Conservation (phyloP, 2,797 vertebrate genomes). For the Craterocephalus amniculus region DNA sequence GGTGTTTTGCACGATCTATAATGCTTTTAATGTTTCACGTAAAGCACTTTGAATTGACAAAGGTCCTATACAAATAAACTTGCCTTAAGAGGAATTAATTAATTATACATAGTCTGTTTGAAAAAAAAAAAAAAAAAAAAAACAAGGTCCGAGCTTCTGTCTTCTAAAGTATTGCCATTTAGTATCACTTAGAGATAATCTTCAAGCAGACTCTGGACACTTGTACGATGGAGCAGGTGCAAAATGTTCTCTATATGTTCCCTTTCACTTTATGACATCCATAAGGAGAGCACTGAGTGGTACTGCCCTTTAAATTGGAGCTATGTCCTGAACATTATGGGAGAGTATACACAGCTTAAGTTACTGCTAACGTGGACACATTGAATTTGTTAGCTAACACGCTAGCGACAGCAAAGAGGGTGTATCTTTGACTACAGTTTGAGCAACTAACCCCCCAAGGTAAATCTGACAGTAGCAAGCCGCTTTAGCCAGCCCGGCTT, state of each 20-base stretch:
- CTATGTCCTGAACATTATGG: neutral
- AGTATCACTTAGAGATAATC: neutral
- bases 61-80: no score
- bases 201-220: neutral
- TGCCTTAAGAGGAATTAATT: neutral
- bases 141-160: neutral
- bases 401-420: constrained; percentile 31
- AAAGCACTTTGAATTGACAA: no score
- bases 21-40: no score
- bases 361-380: constrained; percentile 55
- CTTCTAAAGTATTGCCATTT: neutral
- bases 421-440: constrained; percentile 3
- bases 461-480: constrained; percentile 36
- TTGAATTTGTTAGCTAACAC: constrained; percentile 33
- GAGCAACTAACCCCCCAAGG: neutral
- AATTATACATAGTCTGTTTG: neutral
- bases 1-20: no score
- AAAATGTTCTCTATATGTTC: neutral
- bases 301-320: neutral
- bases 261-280: neutral
- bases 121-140: neutral
- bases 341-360: neutral
- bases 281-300: neutral
- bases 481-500: constrained; percentile 22
- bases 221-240: neutral